A percentile compares a stretch with the other conserved stretches of the same genome.
Evolutionary conservation across 2,888 invertebrate species (phyloP).

Genomic region (Himalopsyche anomala): DNA sequence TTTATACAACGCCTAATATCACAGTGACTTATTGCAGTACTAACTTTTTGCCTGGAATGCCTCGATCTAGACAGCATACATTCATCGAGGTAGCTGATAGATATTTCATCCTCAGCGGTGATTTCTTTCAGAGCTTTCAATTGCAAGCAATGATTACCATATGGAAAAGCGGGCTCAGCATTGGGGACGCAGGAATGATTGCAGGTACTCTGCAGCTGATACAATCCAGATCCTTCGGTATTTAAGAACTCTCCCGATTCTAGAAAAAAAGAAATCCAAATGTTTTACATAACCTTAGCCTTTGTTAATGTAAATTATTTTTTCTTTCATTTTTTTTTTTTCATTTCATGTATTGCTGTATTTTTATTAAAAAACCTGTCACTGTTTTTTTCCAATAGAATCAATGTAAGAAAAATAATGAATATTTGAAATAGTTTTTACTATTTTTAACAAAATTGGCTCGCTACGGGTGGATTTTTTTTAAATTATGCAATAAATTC

Average conservation of each 20-base stretch:
- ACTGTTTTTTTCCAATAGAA: no score
- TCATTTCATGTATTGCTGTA: no score
- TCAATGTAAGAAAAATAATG: no score
- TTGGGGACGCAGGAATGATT: conserved; percentile 97
- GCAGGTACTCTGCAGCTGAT: conserved; percentile 88
- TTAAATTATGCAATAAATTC: no score
- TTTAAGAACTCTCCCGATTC: conserved; percentile 89
- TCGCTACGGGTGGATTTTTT: no score
- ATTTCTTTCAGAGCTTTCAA: conserved; percentile 85
- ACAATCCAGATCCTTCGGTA: conserved; percentile 95
- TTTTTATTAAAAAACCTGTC: no score
- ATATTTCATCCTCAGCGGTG: conserved; percentile 89
- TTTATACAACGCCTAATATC: no score
- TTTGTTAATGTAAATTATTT: no score
- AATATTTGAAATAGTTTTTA: no score
- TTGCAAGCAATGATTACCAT: conserved; percentile 86
- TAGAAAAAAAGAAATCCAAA: conserved; percentile 67
- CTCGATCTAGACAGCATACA: conserved; percentile 88
- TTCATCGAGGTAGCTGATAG: conserved; percentile 93
- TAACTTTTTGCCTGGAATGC: conserved; percentile 89
- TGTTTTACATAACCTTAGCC: background rate
- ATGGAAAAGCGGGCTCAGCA: conserved; percentile 89
- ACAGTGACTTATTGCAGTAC: background rate
- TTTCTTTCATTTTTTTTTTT: no score
- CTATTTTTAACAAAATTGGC: no score